Base-by-base conservation (phyloP, 1,140 invertebrate species). In the Notospermus geniculatus region DNA sequence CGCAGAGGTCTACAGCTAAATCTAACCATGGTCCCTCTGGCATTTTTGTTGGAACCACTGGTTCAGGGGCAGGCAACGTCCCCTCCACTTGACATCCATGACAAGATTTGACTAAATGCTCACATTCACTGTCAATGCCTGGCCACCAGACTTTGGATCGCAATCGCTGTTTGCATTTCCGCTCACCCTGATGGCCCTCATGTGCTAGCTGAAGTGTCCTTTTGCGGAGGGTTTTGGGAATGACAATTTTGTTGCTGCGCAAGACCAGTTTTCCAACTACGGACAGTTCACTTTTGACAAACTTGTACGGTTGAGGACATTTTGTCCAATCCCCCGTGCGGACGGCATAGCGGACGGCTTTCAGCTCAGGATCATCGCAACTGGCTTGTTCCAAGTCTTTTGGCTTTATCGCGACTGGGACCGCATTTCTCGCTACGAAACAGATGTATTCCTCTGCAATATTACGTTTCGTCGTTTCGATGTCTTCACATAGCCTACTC, bases 91-190 rank as follows among this genome's bases (percentile, higher is more conserved):
- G 66, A 59, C 64, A 68, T 9, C 64, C 63, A 56, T 67, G 54
- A 56, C 60, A 71, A 15, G 39, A 58, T 56, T 61, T 68, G 22
- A 36, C 54, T 30, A 43, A 63, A 43, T 63, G 30, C 23, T 71
- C 64, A 27, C 53, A 59, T 1, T 70, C 64, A 59, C 68, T 68
- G 28, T 72, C 66, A 13, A 72, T 61, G 2, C n/a, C n/a, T n/a
- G n/a, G n/a, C n/a, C n/a, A n/a, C n/a, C n/a, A n/a, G n/a, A n/a
- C n/a, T n/a, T n/a, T 65, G 0, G 55, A 55, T 57, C 64, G 43
- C 2, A 70, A 45, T 39, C 56, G 50, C 25, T 68, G 60, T 57
- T 71, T 68, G 7, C 60, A 68, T 17, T 45, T 53, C 11, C 65
- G 58, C 15, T 64, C 66, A 29, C 64, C 60, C n/a, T 55, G 22